These are phyloP conservation scores for Rhyacophila brunnea DNA, from an alignment of 1,140 invertebrate species.

Conservation along the genomic window DNA sequence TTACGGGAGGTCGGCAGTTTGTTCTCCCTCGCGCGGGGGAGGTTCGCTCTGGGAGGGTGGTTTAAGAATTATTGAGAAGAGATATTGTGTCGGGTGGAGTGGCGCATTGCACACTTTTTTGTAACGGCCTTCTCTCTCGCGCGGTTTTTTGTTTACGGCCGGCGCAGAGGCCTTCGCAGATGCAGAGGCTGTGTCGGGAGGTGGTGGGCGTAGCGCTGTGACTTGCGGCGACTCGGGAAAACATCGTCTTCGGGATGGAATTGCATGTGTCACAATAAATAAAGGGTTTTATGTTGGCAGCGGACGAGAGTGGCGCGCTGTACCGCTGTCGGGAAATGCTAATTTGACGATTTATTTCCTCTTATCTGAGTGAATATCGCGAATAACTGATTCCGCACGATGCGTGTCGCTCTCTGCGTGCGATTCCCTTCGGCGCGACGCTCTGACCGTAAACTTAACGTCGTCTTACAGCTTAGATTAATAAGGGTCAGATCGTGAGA, in stretches of 20 bases:
- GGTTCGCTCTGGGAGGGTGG: neutral
- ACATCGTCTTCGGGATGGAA: conserved; percentile 8
- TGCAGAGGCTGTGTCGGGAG: neutral
- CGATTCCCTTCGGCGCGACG: no score
- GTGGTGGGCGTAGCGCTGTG: conserved; percentile 1
- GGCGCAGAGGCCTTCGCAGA: no score
- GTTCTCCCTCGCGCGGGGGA: neutral
- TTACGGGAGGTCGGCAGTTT: neutral
- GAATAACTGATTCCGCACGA: neutral
- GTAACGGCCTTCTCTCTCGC: neutral
- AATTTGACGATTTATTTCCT: conserved; percentile 23
- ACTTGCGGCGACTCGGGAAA: conserved; percentile 9
- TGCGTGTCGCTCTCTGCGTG: no score
- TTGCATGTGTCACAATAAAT: neutral
- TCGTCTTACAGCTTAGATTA: no score
- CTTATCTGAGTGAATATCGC: conserved; percentile 1
- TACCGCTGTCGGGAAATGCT: conserved; percentile 17
- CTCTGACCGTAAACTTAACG: no score
- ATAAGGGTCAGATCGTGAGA: no score
- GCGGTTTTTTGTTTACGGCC: conserved; percentile 4
- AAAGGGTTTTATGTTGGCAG: neutral
- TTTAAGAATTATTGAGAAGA: conserved; percentile 21
- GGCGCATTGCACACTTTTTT: conserved; percentile 10
- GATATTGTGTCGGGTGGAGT: conserved; percentile 13
- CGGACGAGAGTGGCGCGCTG: conserved; percentile 1